phyloP scores from a whole-genome alignment of 2,888 invertebrate species.

The Hylaea fasciaria region DNA sequence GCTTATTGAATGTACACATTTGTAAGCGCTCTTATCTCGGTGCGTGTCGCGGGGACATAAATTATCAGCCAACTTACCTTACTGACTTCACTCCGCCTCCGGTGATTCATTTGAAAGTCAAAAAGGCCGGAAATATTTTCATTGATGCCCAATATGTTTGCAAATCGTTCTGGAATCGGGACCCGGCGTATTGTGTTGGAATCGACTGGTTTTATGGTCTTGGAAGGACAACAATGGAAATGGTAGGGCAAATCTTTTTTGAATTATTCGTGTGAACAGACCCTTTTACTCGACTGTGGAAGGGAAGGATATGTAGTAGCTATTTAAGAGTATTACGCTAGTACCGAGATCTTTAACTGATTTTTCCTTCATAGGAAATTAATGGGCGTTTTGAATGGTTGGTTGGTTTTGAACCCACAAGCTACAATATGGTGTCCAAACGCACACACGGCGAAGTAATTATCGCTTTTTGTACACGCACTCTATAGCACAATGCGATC shows the following conservation, averaged over 20 bases:
- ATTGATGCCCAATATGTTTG: slow-evolving; percentile 65
- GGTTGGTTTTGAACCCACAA: too few relatives aligned
- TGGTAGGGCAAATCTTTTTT: slow-evolving; percentile 13
- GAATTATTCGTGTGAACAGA: background rate
- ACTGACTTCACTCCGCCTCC: slow-evolving; percentile 11
- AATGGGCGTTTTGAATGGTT: too few relatives aligned
- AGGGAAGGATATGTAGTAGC: too few relatives aligned
- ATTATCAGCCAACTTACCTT: slow-evolving; percentile 4
- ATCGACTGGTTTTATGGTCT: slow-evolving; percentile 47
- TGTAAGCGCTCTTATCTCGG: background rate
- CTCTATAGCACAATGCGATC: too few relatives aligned
- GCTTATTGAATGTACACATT: background rate
- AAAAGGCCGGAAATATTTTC: slow-evolving; percentile 65
- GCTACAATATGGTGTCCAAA: too few relatives aligned
- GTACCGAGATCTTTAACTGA: too few relatives aligned
- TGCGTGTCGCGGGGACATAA: slow-evolving; percentile 15
- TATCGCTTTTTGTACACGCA: too few relatives aligned
- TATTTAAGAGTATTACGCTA: too few relatives aligned
- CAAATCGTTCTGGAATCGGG: slow-evolving; percentile 46
- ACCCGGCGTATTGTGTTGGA: slow-evolving; percentile 45
- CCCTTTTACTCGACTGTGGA: too few relatives aligned
- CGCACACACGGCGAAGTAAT: too few relatives aligned
- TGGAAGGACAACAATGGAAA: slow-evolving; percentile 28
- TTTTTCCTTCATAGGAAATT: too few relatives aligned
- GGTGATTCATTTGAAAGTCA: slow-evolving; percentile 68